Base-by-base conservation (phyloP, 2,888 invertebrate genomes). In the Thecophora atra region DNA sequence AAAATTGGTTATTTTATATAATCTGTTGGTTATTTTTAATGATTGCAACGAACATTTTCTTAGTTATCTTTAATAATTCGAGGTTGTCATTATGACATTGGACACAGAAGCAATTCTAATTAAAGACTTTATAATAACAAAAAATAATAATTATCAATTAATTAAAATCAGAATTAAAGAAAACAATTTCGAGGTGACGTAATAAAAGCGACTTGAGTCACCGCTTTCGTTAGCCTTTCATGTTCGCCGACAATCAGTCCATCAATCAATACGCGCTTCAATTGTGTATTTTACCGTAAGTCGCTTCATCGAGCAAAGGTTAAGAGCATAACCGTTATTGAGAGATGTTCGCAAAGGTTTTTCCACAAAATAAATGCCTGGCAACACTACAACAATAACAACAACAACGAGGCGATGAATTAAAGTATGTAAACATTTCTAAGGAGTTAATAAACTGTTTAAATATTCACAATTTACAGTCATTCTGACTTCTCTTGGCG, bases 121-220 rank as follows among this genome's bases (percentile, higher is more conserved):
- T 26, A 56, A 13, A 54, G 7, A 19, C 5, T 21, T 13, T 21
- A 54, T 24, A 54, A 24, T 24, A 54, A 6, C 47, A 58, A 56
- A 47, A 51, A 47, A 60, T 21, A 58, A n/a, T 8, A 63, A 63
- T 21, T 24, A 30, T 47, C 13, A 21, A 63, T 51, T 47, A 52
- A 62, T 47, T 60, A 15, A 13, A 28, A 28, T 30, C 24, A 62
- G 0, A 24, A 56, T 11, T n/a, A 24, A 56, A 26, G 17, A 21
- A 63, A 63, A 54, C 28, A 67, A 19, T n/a, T 44, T 21, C 58
- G 21, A 67, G 54, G 67, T 67, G 67, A 67, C 67, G 54, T 52
- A 19, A 51, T 70, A 44, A 70, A 21, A 54, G 24, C 24, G 28
- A 60, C 30, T 30, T 60, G n/a, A 26, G 30, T 26, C 30, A 17